Evolutionary conservation across 2,888 invertebrate genomes (phyloP).

Genomic region (Acholoe squamosa): DNA sequence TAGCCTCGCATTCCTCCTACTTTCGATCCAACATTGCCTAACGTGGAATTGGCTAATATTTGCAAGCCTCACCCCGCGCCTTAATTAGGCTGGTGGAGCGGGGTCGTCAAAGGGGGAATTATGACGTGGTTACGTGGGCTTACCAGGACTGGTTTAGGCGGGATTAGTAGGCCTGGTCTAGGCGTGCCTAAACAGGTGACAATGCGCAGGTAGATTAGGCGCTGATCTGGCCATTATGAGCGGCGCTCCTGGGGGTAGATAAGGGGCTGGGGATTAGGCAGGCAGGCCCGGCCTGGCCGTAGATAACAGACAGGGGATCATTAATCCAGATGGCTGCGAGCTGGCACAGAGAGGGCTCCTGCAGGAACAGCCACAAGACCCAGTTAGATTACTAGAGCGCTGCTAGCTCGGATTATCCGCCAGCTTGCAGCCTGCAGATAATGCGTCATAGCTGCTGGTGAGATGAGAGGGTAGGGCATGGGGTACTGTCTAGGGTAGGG

Average conservation of each 20-base stretch:
- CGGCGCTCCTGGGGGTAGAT: slow-evolving; percentile 8
- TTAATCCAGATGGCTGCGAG: slow-evolving; percentile 42
- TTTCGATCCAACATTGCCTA: neutral
- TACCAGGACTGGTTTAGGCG: slow-evolving; percentile 28
- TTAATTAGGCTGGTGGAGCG: neutral
- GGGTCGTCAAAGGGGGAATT: slow-evolving; percentile 41
- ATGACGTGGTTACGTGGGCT: slow-evolving; percentile 11
- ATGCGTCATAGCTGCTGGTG: neutral
- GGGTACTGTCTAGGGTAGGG: neutral
- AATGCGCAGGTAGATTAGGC: slow-evolving; percentile 52
- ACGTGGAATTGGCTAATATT: slow-evolving; percentile 15
- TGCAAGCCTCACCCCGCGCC: neutral
- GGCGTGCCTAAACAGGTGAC: slow-evolving; percentile 44
- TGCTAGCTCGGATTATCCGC: slow-evolving; percentile 39
- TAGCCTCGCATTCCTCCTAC: neutral
- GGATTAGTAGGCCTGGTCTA: neutral
- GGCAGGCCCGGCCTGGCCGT: neutral
- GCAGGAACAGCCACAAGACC: neutral
- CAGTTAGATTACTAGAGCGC: slow-evolving; percentile 48
- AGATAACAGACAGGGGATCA: slow-evolving; percentile 23
- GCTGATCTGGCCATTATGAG: slow-evolving; percentile 28
- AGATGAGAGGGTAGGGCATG: too few species aligned
- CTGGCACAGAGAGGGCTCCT: neutral
- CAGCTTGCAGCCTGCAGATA: slow-evolving; percentile 27
- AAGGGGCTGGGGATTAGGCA: slow-evolving; percentile 43